phyloP scores from a whole-genome alignment of 1,140 invertebrate species.

The Platyura marginata region DNA sequence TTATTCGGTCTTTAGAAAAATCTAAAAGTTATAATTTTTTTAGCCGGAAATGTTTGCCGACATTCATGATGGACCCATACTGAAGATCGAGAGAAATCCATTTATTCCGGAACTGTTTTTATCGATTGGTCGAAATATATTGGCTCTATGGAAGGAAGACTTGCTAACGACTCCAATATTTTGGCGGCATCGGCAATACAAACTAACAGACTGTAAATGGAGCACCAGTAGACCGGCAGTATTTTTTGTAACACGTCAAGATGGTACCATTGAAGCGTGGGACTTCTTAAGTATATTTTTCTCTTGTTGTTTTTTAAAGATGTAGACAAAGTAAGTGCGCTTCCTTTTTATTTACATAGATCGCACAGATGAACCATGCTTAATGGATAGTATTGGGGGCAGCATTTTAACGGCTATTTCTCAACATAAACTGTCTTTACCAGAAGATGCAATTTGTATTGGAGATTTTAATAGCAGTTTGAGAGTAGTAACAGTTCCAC shows the following conservation, averaged over 20 bases:
- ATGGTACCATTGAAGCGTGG: slow-evolving; percentile 37
- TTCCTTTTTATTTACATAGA: slow-evolving; percentile 20
- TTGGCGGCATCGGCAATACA: slow-evolving; percentile 27
- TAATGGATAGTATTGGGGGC: slow-evolving; percentile 22
- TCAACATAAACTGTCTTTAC: slow-evolving; percentile 27
- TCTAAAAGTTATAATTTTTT: too few species aligned
- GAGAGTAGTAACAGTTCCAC: slow-evolving; percentile 33
- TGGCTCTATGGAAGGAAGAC: slow-evolving; percentile 36
- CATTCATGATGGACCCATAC: slow-evolving; percentile 47
- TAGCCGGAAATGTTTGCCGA: slow-evolving; percentile 23
- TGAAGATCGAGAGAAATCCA: slow-evolving; percentile 31
- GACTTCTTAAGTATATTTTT: slow-evolving; percentile 30
- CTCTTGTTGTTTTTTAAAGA: too few species aligned
- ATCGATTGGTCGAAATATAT: slow-evolving; percentile 34
- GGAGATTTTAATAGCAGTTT: slow-evolving; percentile 39
- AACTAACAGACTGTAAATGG: slow-evolving; percentile 33
- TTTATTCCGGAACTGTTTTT: slow-evolving; percentile 31
- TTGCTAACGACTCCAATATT: slow-evolving; percentile 28
- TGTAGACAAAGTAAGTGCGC: too few species aligned
- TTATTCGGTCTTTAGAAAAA: too few species aligned
- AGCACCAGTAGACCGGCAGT: slow-evolving; percentile 26
- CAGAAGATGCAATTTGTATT: slow-evolving; percentile 30
- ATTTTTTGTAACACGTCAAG: slow-evolving; percentile 28
- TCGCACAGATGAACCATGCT: slow-evolving; percentile 29
- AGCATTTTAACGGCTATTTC: slow-evolving; percentile 29